Evolutionary conservation across 2,888 invertebrate species (phyloP), one percentile per base, ranked within the genome.

Genomic region (Calephelis perditalis): DNA sequence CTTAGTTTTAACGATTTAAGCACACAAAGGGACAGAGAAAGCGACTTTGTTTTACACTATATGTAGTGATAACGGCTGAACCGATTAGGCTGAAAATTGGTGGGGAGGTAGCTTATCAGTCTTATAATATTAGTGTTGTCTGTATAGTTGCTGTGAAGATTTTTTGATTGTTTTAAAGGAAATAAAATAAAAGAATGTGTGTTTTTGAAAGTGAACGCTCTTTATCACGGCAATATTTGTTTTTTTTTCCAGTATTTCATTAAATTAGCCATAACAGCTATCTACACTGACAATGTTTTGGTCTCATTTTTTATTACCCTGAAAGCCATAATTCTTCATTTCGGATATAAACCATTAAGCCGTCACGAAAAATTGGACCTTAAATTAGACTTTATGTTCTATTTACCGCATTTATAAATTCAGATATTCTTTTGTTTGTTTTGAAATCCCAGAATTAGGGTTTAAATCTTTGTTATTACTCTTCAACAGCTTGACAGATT

Each of bases 321-420:
- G 52, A 35, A 35, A 10, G 52, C 35, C 26, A 52, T 52, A 52
- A 52, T 52, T 52, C 35, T 52, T 52, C 52, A 52, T 52, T 52
- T 52, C 52, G 11, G 8, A 35, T 35, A 35, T 52, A 35, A 52
- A 35, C 5, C 35, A 10, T 35, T 11, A 40, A 40, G 11, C 35
- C 9, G 52, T 26, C 35, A 35, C 6, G 35, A 52, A 52, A 52
- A 47, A 47, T 9, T 9, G 49, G 26, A 49, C 26, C 15, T 10
- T 26, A 49, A 15, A 35, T 49, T 26, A 26, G 15, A 49, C 15
- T 49, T 49, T 49, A 49, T 26, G 49, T 49, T 35, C 5, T 26
- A 10, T 26, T 35, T 26, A 26, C 35, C 49, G 49, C 10, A 26
- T 49, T 15, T 15, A 10, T 26, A 10, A 49, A 49, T 26, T 35